Evolutionary conservation across 2,113 vertebrate genomes (phyloP), one percentile per base, ranked within the genome.

Genomic region (Mustela lutreola): DNA sequence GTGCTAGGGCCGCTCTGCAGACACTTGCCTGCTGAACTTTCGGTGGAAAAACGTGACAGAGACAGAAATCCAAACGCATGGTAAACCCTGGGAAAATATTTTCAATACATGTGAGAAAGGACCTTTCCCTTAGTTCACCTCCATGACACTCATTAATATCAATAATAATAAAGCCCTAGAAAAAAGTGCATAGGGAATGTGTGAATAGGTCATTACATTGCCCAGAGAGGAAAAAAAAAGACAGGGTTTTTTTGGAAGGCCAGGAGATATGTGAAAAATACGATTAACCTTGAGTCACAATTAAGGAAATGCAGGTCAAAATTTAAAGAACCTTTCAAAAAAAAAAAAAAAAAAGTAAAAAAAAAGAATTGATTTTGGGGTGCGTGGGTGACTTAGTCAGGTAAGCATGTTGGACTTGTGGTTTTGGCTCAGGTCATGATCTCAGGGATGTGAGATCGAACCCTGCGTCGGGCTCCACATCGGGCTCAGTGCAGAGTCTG

Each of bases 291-390:
- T 86, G 63, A 76, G 11, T 92, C 11, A 33, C 83, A 83, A 67
- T 70, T 83, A 97, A 95, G 26, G 8, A 91, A 95, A 83, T 53
- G 11, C 0, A 80, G 84, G 95, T 89, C 31, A 90, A 94, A 94
- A 78, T 56, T 50, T 11, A 16, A 70, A 10, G 45, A 48, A 50
- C 5, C 2, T 87, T 62, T 91, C 75, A 6, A 22, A 36, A 85
- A 89, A 36, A 85, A 85, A 89, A 36, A 85, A 89, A 63, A 50
- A 7, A 48, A 50, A 12, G 2, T 39, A 39, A 50, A 53, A 16
- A 56, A 56, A 16, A 56, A 56, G 53, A 56, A 56, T 56, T 0
- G 1, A 36, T 70, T 70, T 19, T 19, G 42, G 42, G 14, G 4
- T 0, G 1, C 7, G 12, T 48, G 7, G 42, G 26, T 78, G 26